Evolutionary conservation across 2,888 invertebrate species (phyloP).

Genomic region (Callyntrura sp.): DNA sequence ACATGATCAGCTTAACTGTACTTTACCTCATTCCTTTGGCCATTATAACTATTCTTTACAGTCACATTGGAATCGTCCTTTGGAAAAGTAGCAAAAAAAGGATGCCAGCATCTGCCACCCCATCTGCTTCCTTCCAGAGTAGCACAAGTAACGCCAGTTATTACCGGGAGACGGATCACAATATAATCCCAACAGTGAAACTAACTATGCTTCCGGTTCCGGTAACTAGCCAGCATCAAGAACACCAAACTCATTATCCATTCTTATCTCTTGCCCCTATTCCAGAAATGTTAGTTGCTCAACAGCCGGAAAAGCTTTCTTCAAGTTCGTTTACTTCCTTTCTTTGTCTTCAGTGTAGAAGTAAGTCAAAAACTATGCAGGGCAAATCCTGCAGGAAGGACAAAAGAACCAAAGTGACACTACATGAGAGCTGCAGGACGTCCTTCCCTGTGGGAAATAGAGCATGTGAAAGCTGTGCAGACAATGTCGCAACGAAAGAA

Average conservation of each 20-base stretch:
- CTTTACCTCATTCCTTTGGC: conserved; percentile 93
- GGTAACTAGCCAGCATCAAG: conserved; percentile 19
- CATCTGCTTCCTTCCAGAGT: conserved; percentile 70
- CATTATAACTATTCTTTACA: conserved; percentile 92
- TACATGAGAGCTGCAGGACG: conserved; percentile 21
- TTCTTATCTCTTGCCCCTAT: no score
- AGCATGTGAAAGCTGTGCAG: background rate
- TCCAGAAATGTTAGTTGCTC: background rate
- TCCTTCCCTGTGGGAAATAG: conserved; percentile 44
- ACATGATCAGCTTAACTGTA: conserved; percentile 93
- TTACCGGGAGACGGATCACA: conserved; percentile 41
- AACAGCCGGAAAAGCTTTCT: conserved; percentile 12
- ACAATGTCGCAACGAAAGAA: background rate
- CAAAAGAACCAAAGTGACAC: background rate
- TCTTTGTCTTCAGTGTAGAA: conserved; percentile 43
- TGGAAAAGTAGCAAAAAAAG: conserved; percentile 88
- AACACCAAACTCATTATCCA: conserved; percentile 19
- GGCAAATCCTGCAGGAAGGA: background rate
- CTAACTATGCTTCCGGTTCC: conserved; percentile 57
- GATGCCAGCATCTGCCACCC: conserved; percentile 75
- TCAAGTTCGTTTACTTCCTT: conserved; percentile 34
- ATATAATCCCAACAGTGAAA: conserved; percentile 68
- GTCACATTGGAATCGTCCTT: conserved; percentile 92
- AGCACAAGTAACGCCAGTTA: conserved; percentile 73
- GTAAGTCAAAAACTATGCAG: conserved; percentile 19